Conservation (phyloP, 2,113 vertebrate genomes). For the Machaerirhynchus nigripectus region DNA sequence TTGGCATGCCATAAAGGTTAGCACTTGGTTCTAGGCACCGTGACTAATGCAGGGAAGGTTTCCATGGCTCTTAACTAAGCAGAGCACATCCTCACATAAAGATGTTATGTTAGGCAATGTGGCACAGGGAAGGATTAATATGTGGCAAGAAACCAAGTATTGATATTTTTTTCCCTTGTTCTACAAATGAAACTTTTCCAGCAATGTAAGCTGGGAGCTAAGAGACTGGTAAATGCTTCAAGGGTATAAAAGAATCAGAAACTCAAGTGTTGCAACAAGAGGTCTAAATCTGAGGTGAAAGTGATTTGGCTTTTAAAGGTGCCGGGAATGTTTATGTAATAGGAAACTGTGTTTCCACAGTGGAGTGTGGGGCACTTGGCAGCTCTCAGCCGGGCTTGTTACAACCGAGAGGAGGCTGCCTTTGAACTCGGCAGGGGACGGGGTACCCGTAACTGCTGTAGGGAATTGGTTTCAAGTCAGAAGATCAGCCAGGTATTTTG, state of each 20-base stretch:
- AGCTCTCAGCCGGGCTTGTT: constrained; percentile 40
- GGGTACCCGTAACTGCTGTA: constrained; percentile 37
- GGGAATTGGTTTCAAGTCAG: constrained; percentile 60
- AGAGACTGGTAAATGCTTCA: background rate
- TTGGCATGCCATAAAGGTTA: constrained; percentile 61
- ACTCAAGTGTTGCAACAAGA: background rate
- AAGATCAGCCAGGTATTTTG: constrained; percentile 57
- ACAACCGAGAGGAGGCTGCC: constrained; percentile 30
- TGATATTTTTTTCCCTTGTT: constrained; percentile 29
- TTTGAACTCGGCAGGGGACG: constrained; percentile 73
- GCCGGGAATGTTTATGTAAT: constrained; percentile 43
- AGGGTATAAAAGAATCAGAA: constrained; percentile 17
- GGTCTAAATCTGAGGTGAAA: constrained; percentile 15
- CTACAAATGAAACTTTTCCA: constrained; percentile 29
- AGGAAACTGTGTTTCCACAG: constrained; percentile 42
- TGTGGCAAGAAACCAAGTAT: constrained; percentile 24
- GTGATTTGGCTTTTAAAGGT: constrained; percentile 45
- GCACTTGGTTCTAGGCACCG: constrained; percentile 28
- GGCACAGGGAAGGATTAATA: constrained; percentile 12
- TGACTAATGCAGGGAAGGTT: constrained; percentile 50
- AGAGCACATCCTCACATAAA: constrained; percentile 53
- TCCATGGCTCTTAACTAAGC: constrained; percentile 41
- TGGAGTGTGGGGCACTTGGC: constrained; percentile 61
- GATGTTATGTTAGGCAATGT: background rate
- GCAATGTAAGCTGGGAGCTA: background rate